Conservation (phyloP, 2,113 vertebrate species). For the Chlorocebus sabaeus region DNA sequence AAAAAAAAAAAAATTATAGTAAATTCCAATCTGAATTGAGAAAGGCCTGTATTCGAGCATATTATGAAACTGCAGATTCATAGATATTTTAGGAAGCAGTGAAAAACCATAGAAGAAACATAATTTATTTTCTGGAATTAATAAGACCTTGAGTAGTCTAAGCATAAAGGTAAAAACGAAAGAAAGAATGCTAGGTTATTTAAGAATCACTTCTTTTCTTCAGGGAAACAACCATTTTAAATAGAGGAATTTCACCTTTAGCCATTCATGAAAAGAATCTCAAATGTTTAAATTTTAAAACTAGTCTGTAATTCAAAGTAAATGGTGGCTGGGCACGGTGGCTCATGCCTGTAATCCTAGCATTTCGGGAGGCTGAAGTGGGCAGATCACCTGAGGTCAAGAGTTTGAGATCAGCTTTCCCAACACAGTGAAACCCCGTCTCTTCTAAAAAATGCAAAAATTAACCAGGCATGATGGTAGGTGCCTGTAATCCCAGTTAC, state of each 20-base stretch:
- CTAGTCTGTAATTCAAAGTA: constrained; percentile 28
- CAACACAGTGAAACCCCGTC: too few species aligned
- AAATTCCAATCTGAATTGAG: background rate
- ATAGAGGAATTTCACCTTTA: constrained; percentile 5
- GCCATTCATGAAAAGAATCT: constrained; percentile 46
- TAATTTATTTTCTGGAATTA: constrained; percentile 17
- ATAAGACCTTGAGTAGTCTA: background rate
- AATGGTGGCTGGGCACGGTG: background rate
- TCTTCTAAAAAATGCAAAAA: too few species aligned
- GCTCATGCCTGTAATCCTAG: too few species aligned
- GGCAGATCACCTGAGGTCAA: too few species aligned
- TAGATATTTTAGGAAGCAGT: constrained; percentile 7
- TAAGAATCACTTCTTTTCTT: constrained; percentile 17
- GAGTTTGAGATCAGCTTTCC: too few species aligned
- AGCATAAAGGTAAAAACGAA: background rate
- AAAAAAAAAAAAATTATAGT: background rate
- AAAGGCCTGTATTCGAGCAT: background rate
- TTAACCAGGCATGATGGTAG: too few species aligned
- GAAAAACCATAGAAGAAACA: background rate
- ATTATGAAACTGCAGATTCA: background rate
- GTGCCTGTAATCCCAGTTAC: too few species aligned
- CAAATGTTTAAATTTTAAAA: constrained; percentile 21
- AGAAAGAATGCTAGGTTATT: background rate
- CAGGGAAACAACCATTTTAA: constrained; percentile 1
- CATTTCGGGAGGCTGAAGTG: too few species aligned